Percentiles rank a stretch among this genome's conserved stretches.
phyloP scores from a whole-genome alignment of 2,797 vertebrate genomes.

The Cottoperca gobio region DNA sequence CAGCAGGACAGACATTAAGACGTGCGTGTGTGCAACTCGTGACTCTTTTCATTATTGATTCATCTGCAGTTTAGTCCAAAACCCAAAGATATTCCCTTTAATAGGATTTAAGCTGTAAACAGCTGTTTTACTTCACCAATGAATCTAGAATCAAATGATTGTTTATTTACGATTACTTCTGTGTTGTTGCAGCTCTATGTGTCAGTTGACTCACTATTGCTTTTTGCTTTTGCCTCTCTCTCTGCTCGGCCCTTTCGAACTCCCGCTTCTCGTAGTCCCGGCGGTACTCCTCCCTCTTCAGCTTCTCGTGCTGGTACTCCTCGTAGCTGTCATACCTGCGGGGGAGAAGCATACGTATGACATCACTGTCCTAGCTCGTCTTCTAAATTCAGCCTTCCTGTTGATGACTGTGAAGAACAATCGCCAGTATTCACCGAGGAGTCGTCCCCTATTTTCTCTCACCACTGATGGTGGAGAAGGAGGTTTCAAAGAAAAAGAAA shows the following conservation, averaged over 20 bases:
- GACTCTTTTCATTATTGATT: no score
- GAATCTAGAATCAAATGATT: no score
- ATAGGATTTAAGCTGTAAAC: no score
- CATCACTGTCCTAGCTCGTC: constrained; percentile 24
- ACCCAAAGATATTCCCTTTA: no score
- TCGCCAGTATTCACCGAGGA: constrained; percentile 46
- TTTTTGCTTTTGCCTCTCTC: constrained; percentile 94
- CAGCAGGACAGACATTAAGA: constrained; percentile 20
- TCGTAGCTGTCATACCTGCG: constrained; percentile 97
- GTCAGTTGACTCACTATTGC: constrained; percentile 91
- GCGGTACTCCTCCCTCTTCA: constrained; percentile 95
- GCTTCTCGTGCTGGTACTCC: constrained; percentile 96
- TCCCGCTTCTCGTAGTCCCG: constrained; percentile 94
- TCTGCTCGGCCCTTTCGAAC: constrained; percentile 94
- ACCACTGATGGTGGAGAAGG: constrained; percentile 7
- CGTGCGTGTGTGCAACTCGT: no score
- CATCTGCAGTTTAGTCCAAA: no score
- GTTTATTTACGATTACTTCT: no score
- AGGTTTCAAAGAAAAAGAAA: constrained; percentile 50
- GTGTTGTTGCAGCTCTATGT: not conserved
- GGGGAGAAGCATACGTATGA: constrained; percentile 23
- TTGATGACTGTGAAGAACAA: constrained; percentile 35
- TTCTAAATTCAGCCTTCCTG: constrained; percentile 28
- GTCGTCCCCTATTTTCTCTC: not conserved
- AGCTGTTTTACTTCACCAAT: no score